Conservation (phyloP, 2,888 invertebrate genomes). For the Diarsia rubi region DNA sequence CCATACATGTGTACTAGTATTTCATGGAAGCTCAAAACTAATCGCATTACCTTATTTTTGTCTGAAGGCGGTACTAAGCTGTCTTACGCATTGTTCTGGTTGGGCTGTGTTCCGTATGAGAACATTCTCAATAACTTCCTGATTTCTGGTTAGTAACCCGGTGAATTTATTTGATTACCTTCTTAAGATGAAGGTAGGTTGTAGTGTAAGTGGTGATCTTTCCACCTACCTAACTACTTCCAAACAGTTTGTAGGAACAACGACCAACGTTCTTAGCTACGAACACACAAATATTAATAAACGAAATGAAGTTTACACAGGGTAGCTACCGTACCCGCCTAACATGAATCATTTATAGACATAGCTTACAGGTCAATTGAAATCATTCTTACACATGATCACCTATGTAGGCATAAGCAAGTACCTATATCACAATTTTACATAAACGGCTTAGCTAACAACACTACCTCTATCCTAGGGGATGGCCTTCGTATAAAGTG, state of each 20-base stretch:
- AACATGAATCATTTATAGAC: background rate
- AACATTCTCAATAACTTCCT: background rate
- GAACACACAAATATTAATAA: background rate
- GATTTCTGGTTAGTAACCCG: background rate
- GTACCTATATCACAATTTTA: conserved; percentile 3
- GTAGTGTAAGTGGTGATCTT: background rate
- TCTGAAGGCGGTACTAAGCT: background rate
- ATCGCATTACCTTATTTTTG: background rate
- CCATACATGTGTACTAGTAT: background rate
- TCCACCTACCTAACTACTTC: background rate
- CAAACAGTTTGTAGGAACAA: background rate
- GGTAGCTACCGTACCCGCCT: background rate
- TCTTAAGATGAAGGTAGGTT: background rate
- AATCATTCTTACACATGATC: background rate
- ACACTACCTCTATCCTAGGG: conserved; percentile 22
- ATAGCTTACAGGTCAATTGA: background rate
- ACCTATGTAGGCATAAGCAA: background rate
- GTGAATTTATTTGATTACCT: background rate
- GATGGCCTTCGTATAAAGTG: conserved; percentile 57
- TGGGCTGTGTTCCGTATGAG: background rate
- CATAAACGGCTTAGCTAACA: conserved; percentile 9
- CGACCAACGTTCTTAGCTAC: background rate
- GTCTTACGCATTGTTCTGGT: background rate
- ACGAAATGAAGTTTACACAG: background rate
- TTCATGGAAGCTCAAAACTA: background rate